A percentile compares a stretch with the other conserved stretches of the same genome.
phyloP scores from a whole-genome alignment of 2,797 vertebrate species.

The Chelonia mydas region DNA sequence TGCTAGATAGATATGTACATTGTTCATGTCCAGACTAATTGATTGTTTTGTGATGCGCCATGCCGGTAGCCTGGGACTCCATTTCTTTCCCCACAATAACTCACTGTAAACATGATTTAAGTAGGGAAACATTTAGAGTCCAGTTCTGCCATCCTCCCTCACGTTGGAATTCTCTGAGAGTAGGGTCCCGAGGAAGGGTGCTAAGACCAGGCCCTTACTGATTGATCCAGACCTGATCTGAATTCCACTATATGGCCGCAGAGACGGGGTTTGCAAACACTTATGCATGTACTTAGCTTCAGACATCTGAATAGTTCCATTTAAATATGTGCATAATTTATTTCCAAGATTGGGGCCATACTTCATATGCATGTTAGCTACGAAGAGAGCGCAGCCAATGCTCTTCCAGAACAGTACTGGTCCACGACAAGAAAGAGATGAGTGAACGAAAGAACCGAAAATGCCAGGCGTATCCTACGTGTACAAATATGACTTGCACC shows the following conservation, averaged over 20 bases:
- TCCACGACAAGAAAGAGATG: not conserved
- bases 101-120: not conserved
- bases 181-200: not conserved
- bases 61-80: no score
- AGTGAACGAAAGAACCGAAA: not conserved
- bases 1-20: not conserved
- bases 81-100: not conserved
- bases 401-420: not conserved
- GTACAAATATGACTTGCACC: not conserved
- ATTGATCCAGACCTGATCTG: not conserved
- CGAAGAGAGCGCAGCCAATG: not conserved
- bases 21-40: not conserved
- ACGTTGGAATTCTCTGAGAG: not conserved
- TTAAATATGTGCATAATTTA: not conserved
- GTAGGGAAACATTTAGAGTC: not conserved
- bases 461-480: not conserved
- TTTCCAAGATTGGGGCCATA: not conserved
- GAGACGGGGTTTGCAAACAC: not conserved
- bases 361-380: not conserved
- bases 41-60: not conserved
- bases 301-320: not conserved
- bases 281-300: not conserved
- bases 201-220: not conserved
- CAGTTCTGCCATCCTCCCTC: not conserved
- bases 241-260: not conserved